These are phyloP conservation scores for Phallusia fumigata DNA, from an alignment of 23 tunicate species.

Conservation along the genomic window DNA sequence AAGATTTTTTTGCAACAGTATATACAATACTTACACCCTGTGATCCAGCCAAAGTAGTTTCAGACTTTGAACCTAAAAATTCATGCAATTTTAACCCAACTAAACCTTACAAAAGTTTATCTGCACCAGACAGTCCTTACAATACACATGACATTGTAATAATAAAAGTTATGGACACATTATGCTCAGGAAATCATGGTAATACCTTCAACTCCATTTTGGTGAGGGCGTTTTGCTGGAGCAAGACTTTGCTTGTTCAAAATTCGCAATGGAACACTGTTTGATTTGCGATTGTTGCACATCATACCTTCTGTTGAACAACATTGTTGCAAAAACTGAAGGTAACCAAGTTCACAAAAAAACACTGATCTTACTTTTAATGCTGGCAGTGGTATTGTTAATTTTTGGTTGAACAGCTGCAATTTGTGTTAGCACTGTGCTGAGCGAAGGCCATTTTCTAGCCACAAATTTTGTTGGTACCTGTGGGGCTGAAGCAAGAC, in stretches of 20 bases:
- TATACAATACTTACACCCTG: slow-evolving; percentile 10
- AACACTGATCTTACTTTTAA: slow-evolving; percentile 43
- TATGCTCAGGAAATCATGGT: too few relatives aligned
- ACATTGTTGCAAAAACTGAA: not conserved
- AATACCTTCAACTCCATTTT: slow-evolving; percentile 43
- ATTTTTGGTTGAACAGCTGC: slow-evolving; percentile 31
- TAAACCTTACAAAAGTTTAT: not conserved
- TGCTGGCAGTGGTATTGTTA: slow-evolving; percentile 20
- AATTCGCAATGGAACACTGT: slow-evolving; percentile 5
- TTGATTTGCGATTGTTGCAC: slow-evolving; percentile 1
- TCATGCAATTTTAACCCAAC: not conserved
- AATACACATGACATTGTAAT: too few relatives aligned
- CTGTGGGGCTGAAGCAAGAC: slow-evolving; percentile 42
- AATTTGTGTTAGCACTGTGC: slow-evolving; percentile 33
- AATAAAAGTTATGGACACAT: too few relatives aligned
- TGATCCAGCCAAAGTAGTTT: not conserved
- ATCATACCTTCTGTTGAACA: not conserved
- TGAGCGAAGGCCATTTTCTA: slow-evolving; percentile 69
- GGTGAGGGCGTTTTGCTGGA: slow-evolving; percentile 41
- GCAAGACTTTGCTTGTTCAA: slow-evolving; percentile 3
- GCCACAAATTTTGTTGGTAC: slow-evolving; percentile 28
- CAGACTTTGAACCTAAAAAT: not conserved
- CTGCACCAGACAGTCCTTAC: not conserved
- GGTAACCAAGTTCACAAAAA: not conserved
- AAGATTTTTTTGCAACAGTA: too few relatives aligned